These are phyloP conservation scores for Aspiorhynchus laticeps DNA, from an alignment of 2,113 vertebrate genomes.

Conservation along the genomic window DNA sequence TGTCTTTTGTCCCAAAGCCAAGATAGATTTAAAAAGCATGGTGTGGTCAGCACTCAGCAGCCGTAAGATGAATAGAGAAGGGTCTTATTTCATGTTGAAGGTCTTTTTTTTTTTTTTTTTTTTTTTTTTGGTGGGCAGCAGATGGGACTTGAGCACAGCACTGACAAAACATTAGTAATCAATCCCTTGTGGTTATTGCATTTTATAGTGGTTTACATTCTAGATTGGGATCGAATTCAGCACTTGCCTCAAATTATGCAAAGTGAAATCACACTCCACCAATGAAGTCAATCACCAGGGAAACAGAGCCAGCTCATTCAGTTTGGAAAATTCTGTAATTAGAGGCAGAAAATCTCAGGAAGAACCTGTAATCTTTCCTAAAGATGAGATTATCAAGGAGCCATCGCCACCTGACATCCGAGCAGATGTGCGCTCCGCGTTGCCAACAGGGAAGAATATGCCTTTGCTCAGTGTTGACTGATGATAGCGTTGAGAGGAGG, in stretches of 20 bases:
- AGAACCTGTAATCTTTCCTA: constrained; percentile 33
- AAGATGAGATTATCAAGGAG: constrained; percentile 42
- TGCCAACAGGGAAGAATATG: constrained; percentile 38
- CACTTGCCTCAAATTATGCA: background rate
- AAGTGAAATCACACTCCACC: background rate
- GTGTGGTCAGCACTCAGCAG: background rate
- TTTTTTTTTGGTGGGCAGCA: background rate
- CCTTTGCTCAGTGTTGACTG: constrained; percentile 23
- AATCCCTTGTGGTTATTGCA: background rate
- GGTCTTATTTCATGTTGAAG: background rate
- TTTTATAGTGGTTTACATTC: background rate
- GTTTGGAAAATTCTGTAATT: constrained; percentile 30
- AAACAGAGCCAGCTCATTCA: constrained; percentile 27
- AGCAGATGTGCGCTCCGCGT: constrained; percentile 10
- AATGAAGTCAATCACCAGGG: constrained; percentile 24
- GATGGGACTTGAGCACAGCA: constrained; percentile 2
- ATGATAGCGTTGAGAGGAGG: constrained; percentile 31
- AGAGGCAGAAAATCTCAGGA: constrained; percentile 25
- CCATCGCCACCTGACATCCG: constrained; percentile 37
- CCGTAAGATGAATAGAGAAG: background rate
- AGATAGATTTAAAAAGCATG: background rate
- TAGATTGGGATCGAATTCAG: background rate
- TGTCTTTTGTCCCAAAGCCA: background rate
- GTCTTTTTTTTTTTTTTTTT: background rate
- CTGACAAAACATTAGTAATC: background rate